Percentiles rank a stretch among this genome's conserved stretches.
These are phyloP conservation scores for Hydraecia micacea DNA, from an alignment of 2,888 invertebrate species.

Conservation along the genomic window DNA sequence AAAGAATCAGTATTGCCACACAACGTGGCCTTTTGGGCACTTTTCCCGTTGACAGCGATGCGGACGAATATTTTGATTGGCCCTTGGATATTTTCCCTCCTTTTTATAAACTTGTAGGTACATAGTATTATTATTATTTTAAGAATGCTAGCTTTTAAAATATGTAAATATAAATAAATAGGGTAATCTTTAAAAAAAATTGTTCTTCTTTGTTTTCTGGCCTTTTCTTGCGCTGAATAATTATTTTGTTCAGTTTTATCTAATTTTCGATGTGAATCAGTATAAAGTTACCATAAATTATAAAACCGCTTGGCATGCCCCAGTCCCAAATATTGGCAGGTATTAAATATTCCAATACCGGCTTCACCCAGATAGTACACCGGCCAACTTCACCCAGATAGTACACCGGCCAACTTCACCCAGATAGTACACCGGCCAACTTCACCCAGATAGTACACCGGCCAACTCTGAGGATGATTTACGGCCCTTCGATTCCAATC, in stretches of 20 bases:
- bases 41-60: too few relatives aligned
- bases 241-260: neutral
- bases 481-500: slow-evolving; percentile 27
- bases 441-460: neutral
- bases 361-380: neutral
- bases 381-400: too few relatives aligned
- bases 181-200: too few relatives aligned
- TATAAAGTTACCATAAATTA: neutral
- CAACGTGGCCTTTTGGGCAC: too few relatives aligned
- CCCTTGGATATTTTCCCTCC: too few relatives aligned
- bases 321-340: slow-evolving; percentile 15
- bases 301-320: neutral
- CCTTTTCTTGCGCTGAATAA: neutral
- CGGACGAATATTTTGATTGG: too few relatives aligned
- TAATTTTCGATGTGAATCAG: neutral
- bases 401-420: neutral
- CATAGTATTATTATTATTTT: too few relatives aligned
- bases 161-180: too few relatives aligned
- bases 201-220: neutral
- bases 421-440: slow-evolving; percentile 4
- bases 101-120: too few relatives aligned
- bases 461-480: slow-evolving; percentile 14
- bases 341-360: slow-evolving; percentile 26
- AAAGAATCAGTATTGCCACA: too few relatives aligned
- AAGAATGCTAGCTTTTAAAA: too few relatives aligned